Evolutionary conservation across 2,797 vertebrate genomes (phyloP).

Genomic region (Smutsia temminckii): DNA sequence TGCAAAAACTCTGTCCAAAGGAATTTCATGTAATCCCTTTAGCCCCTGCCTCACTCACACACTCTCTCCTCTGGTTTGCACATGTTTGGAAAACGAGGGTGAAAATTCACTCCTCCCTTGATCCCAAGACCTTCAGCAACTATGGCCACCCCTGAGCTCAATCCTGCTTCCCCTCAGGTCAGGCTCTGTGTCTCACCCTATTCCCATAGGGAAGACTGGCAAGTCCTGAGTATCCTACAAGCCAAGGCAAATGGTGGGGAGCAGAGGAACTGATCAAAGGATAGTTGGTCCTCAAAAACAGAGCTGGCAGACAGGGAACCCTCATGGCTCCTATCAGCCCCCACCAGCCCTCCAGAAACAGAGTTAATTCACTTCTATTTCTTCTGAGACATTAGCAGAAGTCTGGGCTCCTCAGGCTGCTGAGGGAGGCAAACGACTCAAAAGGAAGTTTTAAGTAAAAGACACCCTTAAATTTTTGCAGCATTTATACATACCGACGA

Average conservation of each 20-base stretch:
- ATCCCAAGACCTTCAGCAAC: not conserved
- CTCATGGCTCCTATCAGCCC: not conserved
- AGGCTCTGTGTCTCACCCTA: not conserved
- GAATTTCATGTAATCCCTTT: not conserved
- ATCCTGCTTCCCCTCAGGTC: not conserved
- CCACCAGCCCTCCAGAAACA: not conserved
- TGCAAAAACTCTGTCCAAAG: not conserved
- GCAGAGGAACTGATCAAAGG: not conserved
- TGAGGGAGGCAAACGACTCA: not conserved
- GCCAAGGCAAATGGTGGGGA: not conserved
- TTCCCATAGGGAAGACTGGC: not conserved
- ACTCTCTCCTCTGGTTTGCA: not conserved
- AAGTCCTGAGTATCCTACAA: not conserved
- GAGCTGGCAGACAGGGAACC: not conserved
- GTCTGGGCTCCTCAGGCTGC: not conserved
- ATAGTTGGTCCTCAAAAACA: not conserved
- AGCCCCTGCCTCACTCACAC: not conserved
- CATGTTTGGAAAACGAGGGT: not conserved
- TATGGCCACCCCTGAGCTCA: not conserved
- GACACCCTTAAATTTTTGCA: not conserved
- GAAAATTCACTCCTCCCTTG: not conserved
- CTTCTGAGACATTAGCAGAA: not conserved
- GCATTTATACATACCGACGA: not conserved
- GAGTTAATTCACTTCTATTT: not conserved
- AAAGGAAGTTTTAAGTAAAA: constrained; percentile 16